Percentiles rank a stretch among this genome's conserved stretches.
Conservation (phyloP, 2,113 vertebrate species). For the Edolisoma coerulescens region DNA sequence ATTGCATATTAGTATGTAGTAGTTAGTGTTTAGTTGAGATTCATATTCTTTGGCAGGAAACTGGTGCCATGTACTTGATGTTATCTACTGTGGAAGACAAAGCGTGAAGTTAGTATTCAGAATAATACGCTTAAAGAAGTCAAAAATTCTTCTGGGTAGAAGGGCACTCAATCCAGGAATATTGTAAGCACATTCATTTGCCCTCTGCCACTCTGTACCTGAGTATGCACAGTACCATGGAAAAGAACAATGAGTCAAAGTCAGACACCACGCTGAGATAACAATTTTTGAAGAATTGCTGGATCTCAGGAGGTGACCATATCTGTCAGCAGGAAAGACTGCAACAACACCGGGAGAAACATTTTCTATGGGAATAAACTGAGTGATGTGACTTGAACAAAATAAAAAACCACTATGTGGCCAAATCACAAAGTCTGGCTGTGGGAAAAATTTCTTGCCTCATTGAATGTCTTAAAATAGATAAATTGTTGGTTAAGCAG, state of each 20-base stretch:
- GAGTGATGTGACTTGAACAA: neutral
- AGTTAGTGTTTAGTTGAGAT: neutral
- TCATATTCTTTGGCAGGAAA: neutral
- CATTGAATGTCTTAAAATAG: neutral
- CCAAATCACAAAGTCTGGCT: neutral
- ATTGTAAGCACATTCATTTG: neutral
- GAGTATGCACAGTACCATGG: neutral
- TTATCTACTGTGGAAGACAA: neutral
- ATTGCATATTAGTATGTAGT: neutral
- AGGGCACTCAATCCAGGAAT: neutral
- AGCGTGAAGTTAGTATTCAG: neutral
- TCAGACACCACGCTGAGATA: neutral
- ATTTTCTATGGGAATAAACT: neutral
- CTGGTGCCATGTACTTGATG: neutral
- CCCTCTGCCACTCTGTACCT: neutral
- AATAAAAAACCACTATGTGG: accelerated
- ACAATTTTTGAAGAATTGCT: neutral
- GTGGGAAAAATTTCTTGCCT: neutral
- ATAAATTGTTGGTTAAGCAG: neutral
- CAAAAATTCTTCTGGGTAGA: neutral
- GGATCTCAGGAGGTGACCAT: neutral
- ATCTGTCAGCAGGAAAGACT: neutral
- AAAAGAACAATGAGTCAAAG: neutral
- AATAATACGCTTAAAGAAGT: neutral
- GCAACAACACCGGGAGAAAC: neutral